Percentiles rank a stretch among this genome's conserved stretches.
Evolutionary conservation across 2,888 invertebrate genomes (phyloP).

Genomic region (Cephus nigrinus): DNA sequence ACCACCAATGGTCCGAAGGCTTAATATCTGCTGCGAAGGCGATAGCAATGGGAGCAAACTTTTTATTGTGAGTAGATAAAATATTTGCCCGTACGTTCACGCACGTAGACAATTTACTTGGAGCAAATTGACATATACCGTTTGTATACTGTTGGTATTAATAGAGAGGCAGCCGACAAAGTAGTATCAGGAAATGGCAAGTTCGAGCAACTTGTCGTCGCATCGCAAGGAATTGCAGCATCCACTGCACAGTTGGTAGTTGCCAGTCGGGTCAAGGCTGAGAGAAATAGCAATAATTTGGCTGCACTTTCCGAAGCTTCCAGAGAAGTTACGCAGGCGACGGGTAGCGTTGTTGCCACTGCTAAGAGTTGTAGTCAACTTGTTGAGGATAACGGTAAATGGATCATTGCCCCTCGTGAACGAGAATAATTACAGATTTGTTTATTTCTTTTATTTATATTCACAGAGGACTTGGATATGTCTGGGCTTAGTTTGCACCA

Average conservation of each 20-base stretch:
- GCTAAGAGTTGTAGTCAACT: conserved; percentile 90
- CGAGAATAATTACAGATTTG: not conserved
- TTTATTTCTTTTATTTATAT: conserved; percentile 24
- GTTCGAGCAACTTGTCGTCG: conserved; percentile 93
- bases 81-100: not conserved
- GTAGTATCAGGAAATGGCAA: conserved; percentile 88
- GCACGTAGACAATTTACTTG: not conserved
- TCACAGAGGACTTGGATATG: conserved; percentile 88
- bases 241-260: conserved; percentile 98
- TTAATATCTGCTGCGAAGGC: conserved; percentile 97
- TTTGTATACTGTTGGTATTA: conserved; percentile 19
- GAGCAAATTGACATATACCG: not conserved
- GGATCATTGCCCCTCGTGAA: not conserved
- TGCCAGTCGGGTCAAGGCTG: conserved; percentile 95
- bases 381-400: conserved; percentile 81
- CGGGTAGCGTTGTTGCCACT: conserved; percentile 93
- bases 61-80: conserved; percentile 80
- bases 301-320: conserved; percentile 87
- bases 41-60: conserved; percentile 94
- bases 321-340: conserved; percentile 88
- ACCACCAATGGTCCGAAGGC: conserved; percentile 99
- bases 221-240: conserved; percentile 96
- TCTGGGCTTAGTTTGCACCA: conserved; percentile 91
- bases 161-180: conserved; percentile 90
- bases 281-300: conserved; percentile 82